Evolutionary conservation across 2,113 vertebrate species (phyloP).

Genomic region (Ptyas mucosa): DNA sequence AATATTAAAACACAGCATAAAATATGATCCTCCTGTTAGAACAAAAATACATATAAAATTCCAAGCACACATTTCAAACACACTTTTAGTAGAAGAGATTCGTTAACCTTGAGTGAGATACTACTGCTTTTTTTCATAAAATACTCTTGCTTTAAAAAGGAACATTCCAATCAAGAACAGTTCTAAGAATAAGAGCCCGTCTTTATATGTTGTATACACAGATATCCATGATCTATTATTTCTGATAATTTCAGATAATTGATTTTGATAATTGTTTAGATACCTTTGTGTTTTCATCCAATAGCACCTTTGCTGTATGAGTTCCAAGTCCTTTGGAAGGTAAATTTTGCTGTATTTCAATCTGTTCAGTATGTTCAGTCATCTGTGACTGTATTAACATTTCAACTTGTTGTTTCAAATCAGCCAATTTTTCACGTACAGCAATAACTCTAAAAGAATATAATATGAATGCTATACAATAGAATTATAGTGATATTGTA

Average conservation of each 20-base stretch:
- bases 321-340: constrained; percentile 5
- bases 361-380: constrained; percentile 24
- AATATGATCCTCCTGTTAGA: not conserved
- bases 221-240: not conserved
- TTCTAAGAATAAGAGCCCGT: not conserved
- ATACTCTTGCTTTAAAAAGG: not conserved
- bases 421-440: constrained; percentile 64
- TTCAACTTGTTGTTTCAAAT: constrained; percentile 67
- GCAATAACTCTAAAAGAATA: constrained; percentile 66
- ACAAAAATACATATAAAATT: not conserved
- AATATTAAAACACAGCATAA: not conserved
- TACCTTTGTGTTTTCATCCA: constrained; percentile 63
- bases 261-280: constrained; percentile 4
- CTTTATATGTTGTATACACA: not conserved
- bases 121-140: not conserved
- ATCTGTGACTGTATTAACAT: constrained; percentile 49
- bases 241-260: not conserved
- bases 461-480: not conserved
- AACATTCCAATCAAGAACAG: not conserved
- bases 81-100: not conserved
- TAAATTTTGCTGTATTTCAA: constrained; percentile 9
- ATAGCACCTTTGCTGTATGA: constrained; percentile 20
- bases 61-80: not conserved
- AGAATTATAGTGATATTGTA: not conserved
- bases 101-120: not conserved